Evolutionary conservation across 1,140 invertebrate genomes (phyloP).

Genomic region (Vollenhovia emeryi): DNA sequence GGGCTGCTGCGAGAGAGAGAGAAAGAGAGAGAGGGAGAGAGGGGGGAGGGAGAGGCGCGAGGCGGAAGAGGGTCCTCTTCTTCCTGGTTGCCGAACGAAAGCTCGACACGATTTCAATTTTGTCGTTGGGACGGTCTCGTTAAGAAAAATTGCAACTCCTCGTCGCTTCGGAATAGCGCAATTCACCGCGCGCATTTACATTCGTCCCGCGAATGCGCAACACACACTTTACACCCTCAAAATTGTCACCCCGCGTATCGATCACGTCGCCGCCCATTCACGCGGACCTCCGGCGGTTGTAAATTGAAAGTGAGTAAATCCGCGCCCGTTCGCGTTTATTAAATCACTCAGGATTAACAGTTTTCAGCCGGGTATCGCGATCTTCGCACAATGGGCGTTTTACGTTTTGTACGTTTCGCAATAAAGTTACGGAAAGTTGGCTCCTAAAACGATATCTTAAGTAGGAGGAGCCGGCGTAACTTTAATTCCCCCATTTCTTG

Average conservation of each 20-base stretch:
- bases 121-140: neutral
- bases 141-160: conserved; percentile 32
- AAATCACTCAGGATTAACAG: neutral
- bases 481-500: conserved; percentile 7
- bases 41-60: neutral
- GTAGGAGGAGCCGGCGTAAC: neutral
- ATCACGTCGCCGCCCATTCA: neutral
- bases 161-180: neutral
- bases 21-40: too few relatives aligned
- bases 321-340: neutral
- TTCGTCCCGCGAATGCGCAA: neutral
- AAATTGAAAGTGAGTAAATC: neutral
- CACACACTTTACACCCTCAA: neutral
- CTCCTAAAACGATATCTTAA: neutral
- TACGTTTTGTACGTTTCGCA: neutral
- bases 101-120: conserved; percentile 51
- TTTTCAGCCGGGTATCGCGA: neutral
- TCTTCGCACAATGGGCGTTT: neutral
- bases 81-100: neutral
- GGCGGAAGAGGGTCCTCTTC: neutral
- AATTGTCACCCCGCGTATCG: neutral
- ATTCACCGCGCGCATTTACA: conserved; percentile 7
- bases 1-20: neutral
- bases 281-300: neutral
- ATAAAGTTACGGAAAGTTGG: neutral